These are phyloP conservation scores for Cliona cf. orientalis DNA, from an alignment of 37 sponge, comb jelly and placozoan species.

Conservation along the genomic window DNA sequence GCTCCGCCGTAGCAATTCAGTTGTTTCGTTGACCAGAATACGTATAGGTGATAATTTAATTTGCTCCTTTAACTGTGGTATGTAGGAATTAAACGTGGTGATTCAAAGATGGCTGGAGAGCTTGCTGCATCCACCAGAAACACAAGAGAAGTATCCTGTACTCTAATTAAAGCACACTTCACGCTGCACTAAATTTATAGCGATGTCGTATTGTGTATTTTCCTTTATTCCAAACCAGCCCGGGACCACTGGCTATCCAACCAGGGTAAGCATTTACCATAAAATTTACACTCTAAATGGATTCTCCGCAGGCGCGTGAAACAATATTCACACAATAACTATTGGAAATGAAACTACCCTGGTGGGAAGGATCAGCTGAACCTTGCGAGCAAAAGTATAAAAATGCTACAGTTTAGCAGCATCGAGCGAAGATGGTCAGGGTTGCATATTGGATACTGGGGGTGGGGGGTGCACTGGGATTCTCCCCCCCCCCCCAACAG, in stretches of 20 bases:
- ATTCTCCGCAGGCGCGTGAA: too few species aligned
- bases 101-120: constrained; percentile 78
- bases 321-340: too few species aligned
- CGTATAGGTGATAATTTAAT: not conserved
- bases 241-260: not conserved
- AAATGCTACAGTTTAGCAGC: too few species aligned
- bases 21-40: not conserved
- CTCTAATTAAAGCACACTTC: constrained; percentile 51
- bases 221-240: not conserved
- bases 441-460: too few species aligned
- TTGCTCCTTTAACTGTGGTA: constrained; percentile 2
- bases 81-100: constrained; percentile 66
- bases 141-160: constrained; percentile 37
- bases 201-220: not conserved
- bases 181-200: not conserved
- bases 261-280: constrained; percentile 7
- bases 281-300: too few species aligned
- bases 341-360: too few species aligned
- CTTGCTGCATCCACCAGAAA: constrained; percentile 33
- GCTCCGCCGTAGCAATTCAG: too few species aligned
- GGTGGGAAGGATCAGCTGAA: too few species aligned
- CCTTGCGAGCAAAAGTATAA: not conserved
- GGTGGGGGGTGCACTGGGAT: too few species aligned
- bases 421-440: too few species aligned
- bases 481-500: too few species aligned